These are phyloP conservation scores for Andrena cerasifolii DNA, from an alignment of 1,140 invertebrate genomes.

Conservation along the genomic window DNA sequence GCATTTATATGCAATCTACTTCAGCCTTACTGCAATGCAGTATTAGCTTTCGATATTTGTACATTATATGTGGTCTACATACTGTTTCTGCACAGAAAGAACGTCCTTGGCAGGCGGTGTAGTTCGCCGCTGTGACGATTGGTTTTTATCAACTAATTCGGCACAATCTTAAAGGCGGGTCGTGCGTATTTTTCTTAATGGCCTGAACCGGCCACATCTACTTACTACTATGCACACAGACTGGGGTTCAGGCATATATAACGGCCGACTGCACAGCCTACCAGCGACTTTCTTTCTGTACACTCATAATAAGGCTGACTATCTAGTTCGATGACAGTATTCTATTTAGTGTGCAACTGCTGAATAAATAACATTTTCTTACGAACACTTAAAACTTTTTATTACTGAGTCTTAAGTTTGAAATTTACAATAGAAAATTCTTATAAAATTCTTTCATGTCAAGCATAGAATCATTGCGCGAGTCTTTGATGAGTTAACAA, in stretches of 20 bases:
- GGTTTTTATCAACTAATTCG: too few relatives aligned
- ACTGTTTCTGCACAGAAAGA: too few relatives aligned
- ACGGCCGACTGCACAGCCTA: too few relatives aligned
- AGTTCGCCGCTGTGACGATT: too few relatives aligned
- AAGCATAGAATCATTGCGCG: slow-evolving; percentile 16
- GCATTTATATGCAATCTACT: slow-evolving; percentile 18
- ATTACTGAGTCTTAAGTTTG: neutral
- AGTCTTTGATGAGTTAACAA: slow-evolving; percentile 87
- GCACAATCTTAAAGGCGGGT: too few relatives aligned
- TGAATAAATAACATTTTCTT: slow-evolving; percentile 10
- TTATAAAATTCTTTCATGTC: neutral
- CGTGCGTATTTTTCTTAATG: too few relatives aligned
- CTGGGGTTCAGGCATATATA: too few relatives aligned
- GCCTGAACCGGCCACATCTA: too few relatives aligned
- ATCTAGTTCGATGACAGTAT: too few relatives aligned
- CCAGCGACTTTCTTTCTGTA: too few relatives aligned
- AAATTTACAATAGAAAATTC: neutral
- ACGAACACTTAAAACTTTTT: neutral
- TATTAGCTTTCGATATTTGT: slow-evolving; percentile 17
- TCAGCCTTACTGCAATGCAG: slow-evolving; percentile 18
- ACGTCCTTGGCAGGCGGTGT: too few relatives aligned
- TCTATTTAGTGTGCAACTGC: neutral
- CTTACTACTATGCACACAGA: too few relatives aligned
- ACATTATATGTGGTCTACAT: neutral
- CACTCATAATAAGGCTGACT: neutral